phyloP scores from a whole-genome alignment of 2,113 vertebrate species.

The Hyperopisus bebe region DNA sequence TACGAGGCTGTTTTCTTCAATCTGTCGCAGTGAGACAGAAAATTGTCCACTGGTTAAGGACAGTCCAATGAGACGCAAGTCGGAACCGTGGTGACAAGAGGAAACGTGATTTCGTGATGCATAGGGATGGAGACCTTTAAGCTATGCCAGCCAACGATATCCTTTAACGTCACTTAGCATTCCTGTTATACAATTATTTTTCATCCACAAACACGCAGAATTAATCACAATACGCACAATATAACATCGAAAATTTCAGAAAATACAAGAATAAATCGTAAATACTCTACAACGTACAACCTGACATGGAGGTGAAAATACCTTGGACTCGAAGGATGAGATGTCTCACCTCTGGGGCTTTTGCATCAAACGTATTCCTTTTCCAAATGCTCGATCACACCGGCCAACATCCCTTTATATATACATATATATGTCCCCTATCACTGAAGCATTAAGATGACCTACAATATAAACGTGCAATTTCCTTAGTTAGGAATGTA shows the following conservation, averaged over 20 bases:
- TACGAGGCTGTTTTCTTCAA: not conserved
- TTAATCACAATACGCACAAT: not conserved
- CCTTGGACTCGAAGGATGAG: constrained; percentile 6
- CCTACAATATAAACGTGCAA: not conserved
- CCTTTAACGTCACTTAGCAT: not conserved
- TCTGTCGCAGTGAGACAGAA: not conserved
- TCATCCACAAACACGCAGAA: not conserved
- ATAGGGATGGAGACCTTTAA: not conserved
- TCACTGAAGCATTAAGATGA: not conserved
- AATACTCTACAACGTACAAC: not conserved
- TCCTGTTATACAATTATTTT: not conserved
- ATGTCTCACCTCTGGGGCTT: not conserved
- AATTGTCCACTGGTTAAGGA: not conserved
- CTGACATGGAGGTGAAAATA: not conserved
- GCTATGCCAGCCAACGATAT: not conserved
- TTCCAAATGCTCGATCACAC: constrained; percentile 1
- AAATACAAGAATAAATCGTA: not conserved
- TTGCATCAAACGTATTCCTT: constrained; percentile 2
- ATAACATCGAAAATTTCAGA: not conserved
- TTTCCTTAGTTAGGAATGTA: not conserved
- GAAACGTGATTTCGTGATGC: not conserved
- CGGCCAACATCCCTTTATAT: not conserved
- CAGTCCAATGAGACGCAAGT: not conserved
- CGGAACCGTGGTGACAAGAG: not conserved
- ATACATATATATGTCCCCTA: not conserved